Base-by-base conservation (phyloP, 2,113 vertebrate species). In the Myotis lucifugus region DNA sequence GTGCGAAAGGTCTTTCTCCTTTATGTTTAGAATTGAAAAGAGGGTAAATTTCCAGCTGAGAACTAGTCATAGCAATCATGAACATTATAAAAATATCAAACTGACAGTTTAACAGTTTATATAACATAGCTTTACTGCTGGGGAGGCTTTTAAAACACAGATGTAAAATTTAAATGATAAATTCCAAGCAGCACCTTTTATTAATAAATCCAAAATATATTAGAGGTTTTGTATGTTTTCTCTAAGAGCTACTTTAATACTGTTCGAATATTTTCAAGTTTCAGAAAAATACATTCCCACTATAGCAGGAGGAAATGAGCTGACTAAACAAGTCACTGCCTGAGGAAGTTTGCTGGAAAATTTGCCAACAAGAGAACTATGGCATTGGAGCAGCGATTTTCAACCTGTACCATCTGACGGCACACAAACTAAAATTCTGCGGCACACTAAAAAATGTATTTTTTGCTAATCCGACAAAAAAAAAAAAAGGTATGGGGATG, bases 21-120 rank as follows among this genome's bases (percentile, higher is more conserved):
- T 93, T 18, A 59, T 84, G 37, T 91, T 95, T 93, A 76, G 32
- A 94, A 95, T 19, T 94, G n/a, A 90, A 88, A 87, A 50, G 7
- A 42, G 9, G 48, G 25, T 72, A 61, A 73, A 82, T 93, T 96
- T 93, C 73, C 95, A 73, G 48, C 79, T 90, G 42, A 74, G 69
- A 90, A 92, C 82, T n/a, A 92, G 19, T 78, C 42, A 86, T 0
- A 52, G 64, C 15, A 74, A 81, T 64, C 14, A 54, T 15, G 25
- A 93, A 84, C 67, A 85, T 67, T 84, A 77, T 52, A 90, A 96
- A 86, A 96, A 56, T 17, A 10, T 81, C 79, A 66, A 85, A 84
- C 10, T 89, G 69, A 14, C 56, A 72, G 5, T 90, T 72, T 84
- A 93, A 90, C 91, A 92, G 88, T 91, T 84, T 12, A 84, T 18